Evolutionary conservation across 2,797 vertebrate genomes (phyloP).

Genomic region (Orientallactaga sibirica): DNA sequence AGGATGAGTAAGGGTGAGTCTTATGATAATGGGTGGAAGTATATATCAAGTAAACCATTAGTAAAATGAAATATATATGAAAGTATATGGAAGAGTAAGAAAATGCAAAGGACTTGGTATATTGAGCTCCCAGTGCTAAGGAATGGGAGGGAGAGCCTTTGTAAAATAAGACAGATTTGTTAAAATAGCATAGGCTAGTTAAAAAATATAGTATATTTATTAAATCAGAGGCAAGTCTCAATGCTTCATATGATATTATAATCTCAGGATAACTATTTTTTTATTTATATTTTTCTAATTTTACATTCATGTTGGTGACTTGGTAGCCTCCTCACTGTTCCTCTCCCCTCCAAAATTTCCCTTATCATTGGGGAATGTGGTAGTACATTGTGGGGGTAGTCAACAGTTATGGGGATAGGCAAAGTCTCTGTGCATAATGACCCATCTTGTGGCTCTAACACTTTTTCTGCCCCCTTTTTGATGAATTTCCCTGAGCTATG

Average conservation of each 20-base stretch:
- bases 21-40: neutral
- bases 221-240: neutral
- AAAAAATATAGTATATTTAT: neutral
- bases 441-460: too few species aligned
- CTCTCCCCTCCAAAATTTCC: too few species aligned
- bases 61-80: neutral
- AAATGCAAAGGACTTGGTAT: neutral
- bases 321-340: too few species aligned
- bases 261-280: constrained; percentile 5
- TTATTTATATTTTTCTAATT: too few species aligned
- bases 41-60: neutral
- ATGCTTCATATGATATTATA: neutral
- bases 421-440: too few species aligned
- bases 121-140: neutral
- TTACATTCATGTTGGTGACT: too few species aligned
- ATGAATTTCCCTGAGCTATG: too few species aligned
- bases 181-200: neutral
- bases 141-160: fast-evolving
- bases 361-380: too few species aligned
- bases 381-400: too few species aligned
- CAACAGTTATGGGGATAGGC: too few species aligned
- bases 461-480: too few species aligned
- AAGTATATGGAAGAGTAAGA: neutral
- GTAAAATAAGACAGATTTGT: neutral
- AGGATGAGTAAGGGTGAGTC: neutral